Conservation (phyloP, 2,888 invertebrate species). For the Ennomos quercinarius region DNA sequence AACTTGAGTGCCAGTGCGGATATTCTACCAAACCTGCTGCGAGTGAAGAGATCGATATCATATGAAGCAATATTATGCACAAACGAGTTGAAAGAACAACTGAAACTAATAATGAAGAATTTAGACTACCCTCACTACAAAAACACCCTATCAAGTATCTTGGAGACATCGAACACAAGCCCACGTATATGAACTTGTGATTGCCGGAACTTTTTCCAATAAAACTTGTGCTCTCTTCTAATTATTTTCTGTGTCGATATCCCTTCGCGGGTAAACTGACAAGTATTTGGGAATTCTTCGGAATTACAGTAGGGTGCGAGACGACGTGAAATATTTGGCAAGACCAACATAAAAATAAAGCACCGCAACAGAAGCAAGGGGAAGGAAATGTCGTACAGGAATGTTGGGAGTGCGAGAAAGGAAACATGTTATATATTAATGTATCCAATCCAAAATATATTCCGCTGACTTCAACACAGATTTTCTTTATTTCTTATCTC, state of each 20-base stretch:
- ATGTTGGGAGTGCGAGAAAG: slow-evolving; percentile 59
- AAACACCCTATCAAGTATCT: slow-evolving; percentile 50
- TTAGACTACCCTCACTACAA: slow-evolving; percentile 49
- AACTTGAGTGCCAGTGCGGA: slow-evolving; percentile 30
- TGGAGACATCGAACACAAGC: slow-evolving; percentile 43
- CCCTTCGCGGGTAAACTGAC: slow-evolving; percentile 45
- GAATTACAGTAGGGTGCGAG: slow-evolving; percentile 56
- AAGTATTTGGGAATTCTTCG: slow-evolving; percentile 62
- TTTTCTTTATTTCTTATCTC: no score
- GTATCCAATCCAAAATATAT: slow-evolving; percentile 46
- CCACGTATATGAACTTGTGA: slow-evolving; percentile 20
- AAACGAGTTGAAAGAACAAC: slow-evolving; percentile 64
- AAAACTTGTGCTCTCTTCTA: slow-evolving; percentile 49
- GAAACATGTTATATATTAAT: slow-evolving; percentile 43
- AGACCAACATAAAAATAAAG: slow-evolving; percentile 74
- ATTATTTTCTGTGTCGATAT: slow-evolving; percentile 45
- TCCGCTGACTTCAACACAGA: slow-evolving; percentile 50
- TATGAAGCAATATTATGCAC: slow-evolving; percentile 68
- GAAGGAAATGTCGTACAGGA: slow-evolving; percentile 64
- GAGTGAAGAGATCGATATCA: slow-evolving; percentile 69
- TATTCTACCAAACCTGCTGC: slow-evolving; percentile 60
- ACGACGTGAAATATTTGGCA: slow-evolving; percentile 64
- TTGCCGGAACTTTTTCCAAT: slow-evolving; percentile 38
- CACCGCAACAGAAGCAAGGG: slow-evolving; percentile 57
- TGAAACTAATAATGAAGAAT: slow-evolving; percentile 57